Evolutionary conservation across 2,888 invertebrate species (phyloP), one percentile per base, ranked within the genome.

Genomic region (Andrena dorsata): DNA sequence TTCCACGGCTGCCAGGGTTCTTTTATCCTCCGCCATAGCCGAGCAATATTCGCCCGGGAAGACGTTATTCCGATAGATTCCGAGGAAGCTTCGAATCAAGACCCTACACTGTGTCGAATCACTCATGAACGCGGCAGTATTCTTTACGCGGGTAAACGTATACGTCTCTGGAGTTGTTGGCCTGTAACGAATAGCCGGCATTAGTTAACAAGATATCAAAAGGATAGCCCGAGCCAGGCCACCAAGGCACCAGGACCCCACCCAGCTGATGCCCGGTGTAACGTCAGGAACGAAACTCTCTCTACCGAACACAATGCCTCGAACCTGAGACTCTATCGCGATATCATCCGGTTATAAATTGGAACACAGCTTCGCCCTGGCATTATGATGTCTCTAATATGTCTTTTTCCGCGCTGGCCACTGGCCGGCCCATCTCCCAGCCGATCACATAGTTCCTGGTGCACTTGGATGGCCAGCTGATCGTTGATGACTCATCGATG

Each of bases 171-270:
- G 77, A 72, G 82, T 74, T 75, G 81, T 80, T 84, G 84, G 92
- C 91, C 91, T 90, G 86, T 93, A 93, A 94, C 91, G 93, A 93
- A 94, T 94, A 91, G 92, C 86, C 86, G 92, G 91, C 93, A 94
- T 94, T 94, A 94, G 93, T 94, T 94, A 94, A 94, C 93, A 93
- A 93, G 92, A 94, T 94, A 94, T 94, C 94, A 94, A 94, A 94
- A 93, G 93, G 92, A 93, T 93, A 93, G 92, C 90, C 91, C 90
- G 90, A 89, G 91, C 88, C 86, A 93, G 92, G 93, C 88, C 93
- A 94, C 93, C 93, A 91, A 93, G 92, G 90, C 92, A 92, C 85
- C 88, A 83, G 80, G 90, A 92, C 92, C 93, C 92, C 93, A 93
- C 93, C 93, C 93, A 91, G 89, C 89, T 90, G 90, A 91, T 92